Conservation (phyloP, 2,797 vertebrate species). For the Girardinus metallicus region DNA sequence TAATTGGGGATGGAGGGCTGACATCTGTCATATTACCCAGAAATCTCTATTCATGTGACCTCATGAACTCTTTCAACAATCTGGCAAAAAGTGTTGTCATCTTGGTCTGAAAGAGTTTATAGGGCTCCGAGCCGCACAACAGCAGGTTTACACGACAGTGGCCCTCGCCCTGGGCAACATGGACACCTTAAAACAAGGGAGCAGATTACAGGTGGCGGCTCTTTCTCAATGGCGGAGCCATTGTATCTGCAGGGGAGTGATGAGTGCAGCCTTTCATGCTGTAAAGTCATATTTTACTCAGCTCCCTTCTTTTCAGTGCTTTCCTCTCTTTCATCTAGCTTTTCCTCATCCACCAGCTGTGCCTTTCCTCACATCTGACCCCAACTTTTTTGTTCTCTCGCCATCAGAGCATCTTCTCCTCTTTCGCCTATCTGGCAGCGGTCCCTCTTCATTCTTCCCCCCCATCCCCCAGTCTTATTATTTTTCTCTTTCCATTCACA, state of each 20-base stretch:
- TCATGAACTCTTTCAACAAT: constrained; percentile 56
- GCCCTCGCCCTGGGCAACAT: constrained; percentile 37
- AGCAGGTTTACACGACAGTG: constrained; percentile 35
- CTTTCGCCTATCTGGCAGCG: constrained; percentile 56
- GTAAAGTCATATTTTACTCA: constrained; percentile 35
- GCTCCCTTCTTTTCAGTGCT: constrained; percentile 26
- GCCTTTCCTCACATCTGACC: constrained; percentile 49
- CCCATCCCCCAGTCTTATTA: constrained; percentile 38
- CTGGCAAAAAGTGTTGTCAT: constrained; percentile 47
- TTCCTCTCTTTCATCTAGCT: constrained; percentile 4
- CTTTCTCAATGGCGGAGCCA: constrained; percentile 38
- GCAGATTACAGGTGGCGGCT: constrained; percentile 70
- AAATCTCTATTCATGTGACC: constrained; percentile 30
- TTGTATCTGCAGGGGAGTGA: constrained; percentile 34
- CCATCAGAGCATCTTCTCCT: constrained; percentile 50
- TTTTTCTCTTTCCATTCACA: constrained; percentile 14
- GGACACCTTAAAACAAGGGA: constrained; percentile 53
- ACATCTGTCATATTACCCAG: not conserved
- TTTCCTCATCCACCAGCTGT: constrained; percentile 46
- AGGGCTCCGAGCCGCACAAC: constrained; percentile 52
- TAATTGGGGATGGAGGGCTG: not conserved
- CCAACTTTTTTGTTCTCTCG: constrained; percentile 39
- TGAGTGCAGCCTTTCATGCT: constrained; percentile 22
- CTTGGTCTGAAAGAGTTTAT: constrained; percentile 26
- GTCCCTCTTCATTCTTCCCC: constrained; percentile 39